Percentiles rank a stretch among this genome's conserved stretches.
These are phyloP conservation scores for Ptilorrhoa leucosticta DNA, from an alignment of 2,113 vertebrate species.

Conservation along the genomic window DNA sequence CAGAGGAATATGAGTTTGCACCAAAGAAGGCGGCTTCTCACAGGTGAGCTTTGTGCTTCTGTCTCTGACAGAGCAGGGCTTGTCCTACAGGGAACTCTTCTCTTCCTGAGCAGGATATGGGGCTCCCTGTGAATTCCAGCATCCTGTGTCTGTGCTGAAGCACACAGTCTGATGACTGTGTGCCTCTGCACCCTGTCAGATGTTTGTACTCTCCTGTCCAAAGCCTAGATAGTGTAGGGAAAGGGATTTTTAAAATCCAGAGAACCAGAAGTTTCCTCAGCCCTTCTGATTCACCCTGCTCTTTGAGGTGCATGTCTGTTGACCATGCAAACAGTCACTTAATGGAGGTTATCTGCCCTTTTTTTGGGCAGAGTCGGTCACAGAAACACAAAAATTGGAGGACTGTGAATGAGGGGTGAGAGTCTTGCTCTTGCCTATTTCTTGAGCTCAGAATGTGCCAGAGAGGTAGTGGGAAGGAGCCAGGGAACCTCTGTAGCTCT, in stretches of 20 bases:
- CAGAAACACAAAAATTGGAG: not conserved
- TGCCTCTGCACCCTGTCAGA: not conserved
- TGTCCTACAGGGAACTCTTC: not conserved
- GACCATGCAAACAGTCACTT: not conserved
- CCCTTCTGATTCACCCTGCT: not conserved
- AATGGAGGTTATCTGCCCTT: not conserved
- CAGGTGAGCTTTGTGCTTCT: conserved; percentile 76
- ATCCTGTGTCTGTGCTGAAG: not conserved
- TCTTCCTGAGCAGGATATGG: rapidly evolving
- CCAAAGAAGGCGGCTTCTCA: conserved; percentile 91
- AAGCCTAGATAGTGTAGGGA: not conserved
- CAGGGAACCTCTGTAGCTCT: not conserved
- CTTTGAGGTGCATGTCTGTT: not conserved
- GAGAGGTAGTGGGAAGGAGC: not conserved
- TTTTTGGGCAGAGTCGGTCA: not conserved
- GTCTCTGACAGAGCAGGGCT: not conserved
- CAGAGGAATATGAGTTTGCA: conserved; percentile 83
- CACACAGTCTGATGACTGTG: too few species aligned
- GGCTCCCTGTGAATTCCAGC: not conserved
- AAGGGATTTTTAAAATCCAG: not conserved
- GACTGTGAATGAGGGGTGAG: not conserved
- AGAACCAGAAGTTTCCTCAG: not conserved
- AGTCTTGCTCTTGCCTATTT: not conserved
- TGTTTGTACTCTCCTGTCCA: not conserved
- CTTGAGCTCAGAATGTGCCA: not conserved